Percentiles rank a stretch among this genome's conserved stretches.
Conservation (phyloP, 64 coral and sea anemone genomes). For the Pachyseris speciosa region DNA sequence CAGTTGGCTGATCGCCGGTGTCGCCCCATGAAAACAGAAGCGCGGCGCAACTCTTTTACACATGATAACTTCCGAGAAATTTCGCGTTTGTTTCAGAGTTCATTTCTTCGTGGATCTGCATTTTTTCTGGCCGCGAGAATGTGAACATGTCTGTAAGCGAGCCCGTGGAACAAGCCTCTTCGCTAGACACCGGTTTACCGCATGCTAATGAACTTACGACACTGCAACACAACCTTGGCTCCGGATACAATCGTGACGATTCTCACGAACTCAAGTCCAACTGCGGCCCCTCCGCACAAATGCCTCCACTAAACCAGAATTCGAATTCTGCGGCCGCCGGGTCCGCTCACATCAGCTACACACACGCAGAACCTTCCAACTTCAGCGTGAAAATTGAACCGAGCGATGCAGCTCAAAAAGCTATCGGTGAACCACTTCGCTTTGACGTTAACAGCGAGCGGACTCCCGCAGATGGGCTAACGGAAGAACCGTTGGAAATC, state of each 20-base stretch:
- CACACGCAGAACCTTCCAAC: constrained; percentile 6
- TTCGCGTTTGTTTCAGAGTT: neutral
- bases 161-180: neutral
- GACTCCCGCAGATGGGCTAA: constrained; percentile 29
- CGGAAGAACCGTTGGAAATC: constrained; percentile 95
- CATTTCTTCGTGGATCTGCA: neutral
- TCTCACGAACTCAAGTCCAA: constrained; percentile 13
- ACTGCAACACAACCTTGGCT: constrained; percentile 4
- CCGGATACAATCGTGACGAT: constrained; percentile 34
- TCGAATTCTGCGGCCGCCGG: neutral
- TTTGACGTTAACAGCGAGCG: constrained; percentile 19
- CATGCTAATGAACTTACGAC: constrained; percentile 47
- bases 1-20: constrained; percentile 48
- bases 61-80: constrained; percentile 11
- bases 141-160: constrained; percentile 55
- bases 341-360: neutral
- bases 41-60: constrained; percentile 15
- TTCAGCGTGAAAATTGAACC: constrained; percentile 42
- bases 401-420: neutral
- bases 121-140: neutral
- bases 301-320: constrained; percentile 37
- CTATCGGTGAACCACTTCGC: constrained; percentile 34
- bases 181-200: neutral
- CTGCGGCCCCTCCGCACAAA: neutral
- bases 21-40: constrained; percentile 40